Base-by-base conservation (phyloP, 2,113 vertebrate species). In the Synchiropus splendidus region DNA sequence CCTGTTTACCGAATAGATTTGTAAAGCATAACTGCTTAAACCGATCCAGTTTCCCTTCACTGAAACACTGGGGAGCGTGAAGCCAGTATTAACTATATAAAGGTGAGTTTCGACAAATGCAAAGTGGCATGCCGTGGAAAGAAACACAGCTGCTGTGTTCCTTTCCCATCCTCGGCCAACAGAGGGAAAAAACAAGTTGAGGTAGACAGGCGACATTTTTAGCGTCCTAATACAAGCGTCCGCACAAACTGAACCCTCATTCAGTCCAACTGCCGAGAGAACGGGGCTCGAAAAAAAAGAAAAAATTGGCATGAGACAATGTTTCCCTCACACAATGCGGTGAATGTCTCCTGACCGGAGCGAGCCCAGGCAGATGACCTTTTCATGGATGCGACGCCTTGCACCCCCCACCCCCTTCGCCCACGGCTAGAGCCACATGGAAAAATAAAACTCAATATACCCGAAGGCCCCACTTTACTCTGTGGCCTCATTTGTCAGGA, bases 101-200 rank as follows among this genome's bases (percentile, higher is more conserved):
- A 69, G 61, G 63, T 57, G 49, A 37, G 48, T 71, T 75, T 68
- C 58, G 62, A 75, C 42, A 64, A 74, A 79, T 65, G 67, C 39
- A 60, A 16, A 59, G 57, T 58, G 51, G 58, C 58, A 44, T 52
- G 41, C 61, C 59, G 49, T 71, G 78, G 77, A 79, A 83, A 79
- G 73, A 79, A 68, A 77, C 77, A 72, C 64, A 75, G 10, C 5
- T 35, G 42, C 51, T 46, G 64, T 63, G 68, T 69, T 73, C 45
- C 64, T 59, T 72, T 60, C 70, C 67, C 54, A 62, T 72, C 72
- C 63, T 51, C 59, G 57, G 43, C 39, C 40, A 36, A 39, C 39
- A 41, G 15, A 72, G 70, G 55, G 48, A 69, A 75, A 75, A 82
- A 75, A 67, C 76, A 70, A 46, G 6, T 35, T 15, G 10, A 3